Evolutionary conservation across 2,888 invertebrate genomes (phyloP).

Genomic region (Stenchaetothrips biformis): DNA sequence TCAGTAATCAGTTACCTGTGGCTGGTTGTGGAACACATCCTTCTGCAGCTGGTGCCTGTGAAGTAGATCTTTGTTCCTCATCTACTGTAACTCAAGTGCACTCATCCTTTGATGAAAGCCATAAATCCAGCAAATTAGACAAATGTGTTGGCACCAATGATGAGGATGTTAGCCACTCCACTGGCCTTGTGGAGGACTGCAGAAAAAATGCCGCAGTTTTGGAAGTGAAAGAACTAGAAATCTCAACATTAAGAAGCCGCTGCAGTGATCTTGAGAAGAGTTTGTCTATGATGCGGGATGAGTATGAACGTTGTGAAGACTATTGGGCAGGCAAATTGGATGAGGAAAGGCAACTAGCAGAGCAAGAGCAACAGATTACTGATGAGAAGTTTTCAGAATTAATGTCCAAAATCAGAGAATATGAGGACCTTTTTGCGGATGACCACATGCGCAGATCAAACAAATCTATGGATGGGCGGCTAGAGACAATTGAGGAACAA

Average conservation of each 20-base stretch:
- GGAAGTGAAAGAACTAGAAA: conserved; percentile 29
- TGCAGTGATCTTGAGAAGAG: conserved; percentile 66
- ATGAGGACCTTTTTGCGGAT: conserved; percentile 66
- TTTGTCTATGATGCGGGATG: conserved; percentile 66
- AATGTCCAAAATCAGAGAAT: conserved; percentile 69
- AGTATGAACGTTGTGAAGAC: conserved; percentile 81
- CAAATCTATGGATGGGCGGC: conserved; percentile 45
- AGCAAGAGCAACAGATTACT: conserved; percentile 66
- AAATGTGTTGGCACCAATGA: neutral
- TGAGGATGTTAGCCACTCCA: neutral
- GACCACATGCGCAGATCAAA: conserved; percentile 43
- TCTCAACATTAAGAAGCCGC: conserved; percentile 33
- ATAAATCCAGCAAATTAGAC: neutral
- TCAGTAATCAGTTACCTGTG: neutral
- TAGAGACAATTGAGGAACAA: conserved; percentile 75
- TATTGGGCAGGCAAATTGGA: conserved; percentile 77
- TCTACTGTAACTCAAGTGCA: neutral
- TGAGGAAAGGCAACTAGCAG: conserved; percentile 69
- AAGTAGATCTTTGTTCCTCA: neutral
- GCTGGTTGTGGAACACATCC: neutral
- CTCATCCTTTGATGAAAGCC: neutral
- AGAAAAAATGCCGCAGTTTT: neutral
- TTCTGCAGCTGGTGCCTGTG: neutral
- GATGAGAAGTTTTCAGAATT: conserved; percentile 72
- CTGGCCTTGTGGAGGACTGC: neutral